A percentile compares a stretch with the other conserved stretches of the same genome.
Evolutionary conservation across 2,113 vertebrate genomes (phyloP).

Genomic region (Junco hyemalis): DNA sequence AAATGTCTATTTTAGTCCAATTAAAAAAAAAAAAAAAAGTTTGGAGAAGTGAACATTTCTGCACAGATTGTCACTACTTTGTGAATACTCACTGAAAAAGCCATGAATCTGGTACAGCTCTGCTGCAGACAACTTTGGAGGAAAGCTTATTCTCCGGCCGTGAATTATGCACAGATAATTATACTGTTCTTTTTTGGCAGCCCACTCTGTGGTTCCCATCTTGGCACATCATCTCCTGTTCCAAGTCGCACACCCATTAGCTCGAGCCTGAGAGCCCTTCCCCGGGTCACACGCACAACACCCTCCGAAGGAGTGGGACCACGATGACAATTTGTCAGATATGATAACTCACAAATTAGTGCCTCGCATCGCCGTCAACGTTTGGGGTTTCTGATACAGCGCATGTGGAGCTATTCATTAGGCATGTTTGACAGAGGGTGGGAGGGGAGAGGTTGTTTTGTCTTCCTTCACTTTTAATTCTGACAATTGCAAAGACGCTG

Average conservation of each 20-base stretch:
- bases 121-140: slow-evolving; percentile 64
- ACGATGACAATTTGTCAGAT: slow-evolving; percentile 67
- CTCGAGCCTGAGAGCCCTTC: slow-evolving; percentile 60
- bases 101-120: slow-evolving; percentile 63
- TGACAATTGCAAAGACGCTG: slow-evolving; percentile 67
- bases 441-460: slow-evolving; percentile 67
- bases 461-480: slow-evolving; percentile 69
- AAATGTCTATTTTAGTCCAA: slow-evolving; percentile 61
- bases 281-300: slow-evolving; percentile 54
- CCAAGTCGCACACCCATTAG: slow-evolving; percentile 60
- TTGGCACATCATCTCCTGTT: slow-evolving; percentile 66
- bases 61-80: slow-evolving; percentile 70
- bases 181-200: slow-evolving; percentile 71
- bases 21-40: slow-evolving; percentile 33
- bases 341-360: slow-evolving; percentile 67
- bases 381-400: slow-evolving; percentile 64
- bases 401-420: slow-evolving; percentile 57
- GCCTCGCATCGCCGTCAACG: slow-evolving; percentile 25
- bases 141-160: slow-evolving; percentile 62
- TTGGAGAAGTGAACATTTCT: slow-evolving; percentile 66
- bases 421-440: slow-evolving; percentile 64
- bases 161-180: slow-evolving; percentile 72
- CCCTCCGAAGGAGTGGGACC: slow-evolving; percentile 57
- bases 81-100: slow-evolving; percentile 64
- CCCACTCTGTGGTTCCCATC: slow-evolving; percentile 66